Base-by-base conservation (phyloP, 2,888 invertebrate genomes). In the Lepidochrysops patricia region DNA sequence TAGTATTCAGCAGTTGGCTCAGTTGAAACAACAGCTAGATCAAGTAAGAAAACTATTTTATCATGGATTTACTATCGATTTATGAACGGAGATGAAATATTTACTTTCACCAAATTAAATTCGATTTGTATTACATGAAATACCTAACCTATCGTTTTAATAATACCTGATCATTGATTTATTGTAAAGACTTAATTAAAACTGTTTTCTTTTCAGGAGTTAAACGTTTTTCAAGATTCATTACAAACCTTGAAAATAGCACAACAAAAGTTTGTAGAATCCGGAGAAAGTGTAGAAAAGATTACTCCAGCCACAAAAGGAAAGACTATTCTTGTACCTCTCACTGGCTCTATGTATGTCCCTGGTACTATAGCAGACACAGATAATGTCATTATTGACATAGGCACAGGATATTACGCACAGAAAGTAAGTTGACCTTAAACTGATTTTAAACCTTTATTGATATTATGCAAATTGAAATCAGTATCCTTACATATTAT, bases 331-430 rank as follows among this genome's bases (percentile, higher is more conserved):
- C 88, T 99, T 19, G 98, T 99, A 13, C 99, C 99, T 1, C 90
- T 99, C 12, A 98, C 98, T 12, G 96, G 97, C 71, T 98, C 98
- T 71, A 97, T 99, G 95, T 99, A 98, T 88, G 98, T 99, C 48
- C 96, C 97, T 43, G 99, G 98, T 1, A 93, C 93, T 70, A 90
- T 99, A 62, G 91, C 93, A 63, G 95, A 98, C 75, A 92, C 95
- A 32, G 92, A 96, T 59, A 94, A 94, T 79, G 97, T 98, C 58
- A 91, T 98, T 29, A 95, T 99, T 67, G 98, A 99, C 81, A 94
- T 99, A 75, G 99, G 99, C 57, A 98, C 99, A 58, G 98, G 98
- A 65, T 99, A 99, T 82, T 99, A 95, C 88, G 96, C 96, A 19
- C 96, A 98, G 82, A 97, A 97, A 92, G 96, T 96, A 79, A 75